Base-by-base conservation (phyloP, 1,140 invertebrate genomes). In the Brachystomella parvula region DNA sequence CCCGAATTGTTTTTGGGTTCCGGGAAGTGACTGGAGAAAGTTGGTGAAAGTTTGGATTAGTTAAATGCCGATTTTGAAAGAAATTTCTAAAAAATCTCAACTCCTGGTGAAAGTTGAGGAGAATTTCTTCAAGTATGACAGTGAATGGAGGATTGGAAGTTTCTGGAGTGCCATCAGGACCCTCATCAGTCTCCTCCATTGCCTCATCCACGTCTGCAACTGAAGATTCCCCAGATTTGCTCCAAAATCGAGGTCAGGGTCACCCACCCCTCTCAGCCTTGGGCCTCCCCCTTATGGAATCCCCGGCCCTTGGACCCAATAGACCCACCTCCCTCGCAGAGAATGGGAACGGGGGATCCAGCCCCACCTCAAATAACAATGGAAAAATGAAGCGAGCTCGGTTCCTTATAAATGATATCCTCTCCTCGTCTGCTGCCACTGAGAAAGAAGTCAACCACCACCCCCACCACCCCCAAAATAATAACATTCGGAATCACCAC, bases 371-470 rank as follows among this genome's bases (percentile, higher is more conserved):
- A 24, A 53, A 6, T 26, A 53, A 53, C 39, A 44, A 44, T 44
- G 39, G 39, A 44, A 73, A 67, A 49, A 73, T 70, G 64, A 70
- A 70, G 57, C 44, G 68, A 58, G 69, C 72, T 32, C 56, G 72
- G 21, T 73, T 73, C 31, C 65, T 73, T 39, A 73, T 73, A 44
- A 73, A 73, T 59, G 72, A 73, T 35, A 73, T 73, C 39, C 47
- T 73, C 56, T 71, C 69, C 21, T 69, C 70, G 21, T 59, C 71
- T 47, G 33, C 3, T 12, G 29, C 26, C 26, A 33, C 28, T 32
- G 28, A 21, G 35, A 26, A 28, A 33, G 31, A n/a, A 26, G 29
- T 47, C 44, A 30, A 56, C 26, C 33, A 31, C n/a, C 32, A 26
- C 53, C 32, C 28, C 29, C 53, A 60, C 32, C 49, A 9, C 21